Percentiles rank a stretch among this genome's conserved stretches.
Evolutionary conservation across 2,888 invertebrate genomes (phyloP).

Genomic region (Drosophila conformis): DNA sequence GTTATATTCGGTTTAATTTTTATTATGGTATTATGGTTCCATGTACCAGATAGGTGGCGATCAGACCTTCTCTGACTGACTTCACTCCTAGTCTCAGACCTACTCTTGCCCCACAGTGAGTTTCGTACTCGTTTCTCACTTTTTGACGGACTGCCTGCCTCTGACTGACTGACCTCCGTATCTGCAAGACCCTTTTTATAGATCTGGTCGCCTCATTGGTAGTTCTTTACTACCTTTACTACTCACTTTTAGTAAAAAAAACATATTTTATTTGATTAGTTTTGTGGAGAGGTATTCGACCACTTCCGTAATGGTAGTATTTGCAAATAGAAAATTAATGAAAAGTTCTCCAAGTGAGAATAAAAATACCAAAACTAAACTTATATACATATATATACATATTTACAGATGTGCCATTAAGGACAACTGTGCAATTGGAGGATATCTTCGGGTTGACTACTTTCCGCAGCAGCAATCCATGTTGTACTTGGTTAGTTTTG

Average conservation of each 20-base stretch:
- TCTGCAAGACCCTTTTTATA: too few species aligned
- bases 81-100: too few species aligned
- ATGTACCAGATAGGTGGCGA: too few species aligned
- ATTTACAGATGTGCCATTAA: background rate
- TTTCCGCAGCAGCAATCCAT: background rate
- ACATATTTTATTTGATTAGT: background rate
- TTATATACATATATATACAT: background rate
- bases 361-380: background rate
- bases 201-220: too few species aligned
- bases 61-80: too few species aligned
- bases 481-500: conserved; percentile 12
- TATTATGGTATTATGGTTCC: too few species aligned
- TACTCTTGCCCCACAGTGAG: too few species aligned
- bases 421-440: background rate
- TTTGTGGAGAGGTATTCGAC: background rate
- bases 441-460: background rate
- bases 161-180: too few species aligned
- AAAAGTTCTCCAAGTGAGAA: background rate
- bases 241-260: background rate
- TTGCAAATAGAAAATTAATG: background rate
- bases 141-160: too few species aligned
- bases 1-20: too few species aligned
- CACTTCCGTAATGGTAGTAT: background rate
- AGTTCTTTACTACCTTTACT: too few species aligned
- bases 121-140: too few species aligned